Conservation (phyloP, 35 echinoderm and acorn worm genomes). For the Ptychodera flava region DNA sequence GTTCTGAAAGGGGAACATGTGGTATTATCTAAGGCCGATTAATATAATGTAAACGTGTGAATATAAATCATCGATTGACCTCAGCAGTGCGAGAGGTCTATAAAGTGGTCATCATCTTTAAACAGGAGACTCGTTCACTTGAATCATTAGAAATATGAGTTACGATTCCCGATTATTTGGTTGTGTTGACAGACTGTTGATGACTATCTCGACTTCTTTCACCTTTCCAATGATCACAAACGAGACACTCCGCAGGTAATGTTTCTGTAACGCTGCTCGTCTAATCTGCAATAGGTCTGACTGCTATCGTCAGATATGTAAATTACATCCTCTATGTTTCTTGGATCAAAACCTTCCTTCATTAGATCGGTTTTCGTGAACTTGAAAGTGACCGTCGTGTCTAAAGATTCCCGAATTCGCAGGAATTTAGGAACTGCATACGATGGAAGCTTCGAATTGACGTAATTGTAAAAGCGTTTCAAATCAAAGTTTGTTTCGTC, state of each 20-base stretch:
- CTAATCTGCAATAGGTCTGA: constrained; percentile 45
- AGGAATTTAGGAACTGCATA: constrained; percentile 89
- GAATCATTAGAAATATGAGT: too few species aligned
- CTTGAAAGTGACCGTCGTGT: constrained; percentile 69
- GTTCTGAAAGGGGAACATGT: too few species aligned
- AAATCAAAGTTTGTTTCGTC: constrained; percentile 12
- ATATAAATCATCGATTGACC: too few species aligned
- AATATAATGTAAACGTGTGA: too few species aligned
- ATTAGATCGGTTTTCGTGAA: constrained; percentile 55
- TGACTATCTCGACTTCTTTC: too few species aligned
- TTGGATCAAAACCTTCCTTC: constrained; percentile 67
- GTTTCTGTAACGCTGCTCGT: constrained; percentile 6
- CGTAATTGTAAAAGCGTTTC: constrained; percentile 39
- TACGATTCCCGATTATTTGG: too few species aligned
- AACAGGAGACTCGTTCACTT: too few species aligned
- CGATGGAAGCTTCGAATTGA: constrained; percentile 44
- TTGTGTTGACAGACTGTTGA: too few species aligned
- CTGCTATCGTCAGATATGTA: constrained; percentile 48
- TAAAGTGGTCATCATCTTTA: too few species aligned
- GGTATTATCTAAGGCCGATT: too few species aligned
- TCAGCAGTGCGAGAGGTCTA: too few species aligned
- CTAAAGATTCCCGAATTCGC: constrained; percentile 48
- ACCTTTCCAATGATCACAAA: neutral
- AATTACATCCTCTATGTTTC: constrained; percentile 34
- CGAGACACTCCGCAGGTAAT: neutral